phyloP scores from a whole-genome alignment of 2,797 vertebrate genomes.

The Muraenolepis orangiensis region DNA sequence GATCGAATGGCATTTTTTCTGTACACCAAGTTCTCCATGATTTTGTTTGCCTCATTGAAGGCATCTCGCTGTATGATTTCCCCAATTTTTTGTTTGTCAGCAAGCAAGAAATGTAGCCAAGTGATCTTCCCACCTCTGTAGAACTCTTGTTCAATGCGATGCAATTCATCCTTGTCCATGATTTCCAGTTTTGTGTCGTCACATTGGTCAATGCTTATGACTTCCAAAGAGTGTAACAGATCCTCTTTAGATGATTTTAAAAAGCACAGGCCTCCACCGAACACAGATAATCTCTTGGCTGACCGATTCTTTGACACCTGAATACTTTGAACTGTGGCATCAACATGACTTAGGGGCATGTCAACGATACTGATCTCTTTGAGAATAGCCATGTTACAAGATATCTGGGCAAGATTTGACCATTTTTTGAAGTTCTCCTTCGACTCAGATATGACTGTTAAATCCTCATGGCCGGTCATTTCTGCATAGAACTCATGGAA shows the following conservation, averaged over 20 bases:
- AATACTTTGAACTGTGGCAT: constrained; percentile 62
- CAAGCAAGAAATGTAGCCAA: constrained; percentile 50
- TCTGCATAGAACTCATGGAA: constrained; percentile 73
- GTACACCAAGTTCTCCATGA: constrained; percentile 47
- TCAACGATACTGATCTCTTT: constrained; percentile 64
- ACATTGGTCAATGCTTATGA: constrained; percentile 66
- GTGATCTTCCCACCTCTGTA: constrained; percentile 56
- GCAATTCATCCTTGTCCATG: constrained; percentile 37
- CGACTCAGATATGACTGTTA: constrained; percentile 67
- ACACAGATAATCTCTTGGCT: constrained; percentile 54
- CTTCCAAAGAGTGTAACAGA: constrained; percentile 65
- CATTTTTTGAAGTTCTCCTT: constrained; percentile 62
- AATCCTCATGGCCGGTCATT: constrained; percentile 64
- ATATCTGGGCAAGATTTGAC: constrained; percentile 63
- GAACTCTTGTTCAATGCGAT: constrained; percentile 59
- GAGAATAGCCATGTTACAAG: constrained; percentile 45
- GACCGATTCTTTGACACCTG: constrained; percentile 35
- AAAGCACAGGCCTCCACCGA: constrained; percentile 45
- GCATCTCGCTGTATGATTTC: constrained; percentile 40
- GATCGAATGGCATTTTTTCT: constrained; percentile 14
- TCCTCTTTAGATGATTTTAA: constrained; percentile 55
- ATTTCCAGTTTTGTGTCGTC: constrained; percentile 49
- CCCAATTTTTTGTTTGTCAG: constrained; percentile 23
- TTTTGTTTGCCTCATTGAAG: constrained; percentile 29
- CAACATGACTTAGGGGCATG: constrained; percentile 67